Conservation (phyloP, 2,113 vertebrate species). For the Serilophus lunatus region DNA sequence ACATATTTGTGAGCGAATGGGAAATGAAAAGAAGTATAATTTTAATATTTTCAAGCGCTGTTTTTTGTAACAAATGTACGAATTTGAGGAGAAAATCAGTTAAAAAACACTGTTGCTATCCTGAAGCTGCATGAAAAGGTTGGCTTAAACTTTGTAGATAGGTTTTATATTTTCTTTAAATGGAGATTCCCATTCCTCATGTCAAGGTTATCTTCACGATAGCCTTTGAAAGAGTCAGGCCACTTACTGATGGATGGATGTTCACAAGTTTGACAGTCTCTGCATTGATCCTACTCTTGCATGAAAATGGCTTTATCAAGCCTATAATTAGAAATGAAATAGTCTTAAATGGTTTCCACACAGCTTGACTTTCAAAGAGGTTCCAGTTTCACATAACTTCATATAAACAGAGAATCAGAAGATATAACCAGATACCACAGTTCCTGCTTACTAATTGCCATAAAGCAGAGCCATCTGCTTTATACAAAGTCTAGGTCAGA, state of each 20-base stretch:
- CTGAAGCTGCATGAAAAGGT: not conserved
- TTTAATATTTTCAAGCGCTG: not conserved
- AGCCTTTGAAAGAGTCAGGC: slow-evolving; percentile 57
- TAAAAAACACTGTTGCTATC: not conserved
- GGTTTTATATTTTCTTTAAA: slow-evolving; percentile 32
- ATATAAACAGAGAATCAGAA: slow-evolving; percentile 74
- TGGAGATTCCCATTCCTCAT: not conserved
- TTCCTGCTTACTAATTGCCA: slow-evolving; percentile 75
- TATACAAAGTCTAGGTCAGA: slow-evolving; percentile 65
- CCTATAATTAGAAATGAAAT: slow-evolving; percentile 77
- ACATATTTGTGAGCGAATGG: not conserved
- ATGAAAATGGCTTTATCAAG: slow-evolving; percentile 69
- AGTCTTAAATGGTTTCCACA: slow-evolving; percentile 72
- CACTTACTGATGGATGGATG: slow-evolving; percentile 19
- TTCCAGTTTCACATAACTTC: slow-evolving; percentile 71
- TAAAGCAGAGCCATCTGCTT: slow-evolving; percentile 75
- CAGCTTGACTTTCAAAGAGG: slow-evolving; percentile 70
- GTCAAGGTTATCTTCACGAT: slow-evolving; percentile 67
- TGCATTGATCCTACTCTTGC: slow-evolving; percentile 50
- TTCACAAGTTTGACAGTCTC: slow-evolving; percentile 56
- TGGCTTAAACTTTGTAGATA: not conserved
- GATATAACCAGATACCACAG: slow-evolving; percentile 67
- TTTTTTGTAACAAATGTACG: not conserved
- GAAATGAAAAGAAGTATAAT: not conserved
- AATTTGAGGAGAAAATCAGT: not conserved